A percentile compares a stretch with the other conserved stretches of the same genome.
These are phyloP conservation scores for Peromyscus melanophrys DNA, from an alignment of 2,797 vertebrate genomes.

Conservation along the genomic window DNA sequence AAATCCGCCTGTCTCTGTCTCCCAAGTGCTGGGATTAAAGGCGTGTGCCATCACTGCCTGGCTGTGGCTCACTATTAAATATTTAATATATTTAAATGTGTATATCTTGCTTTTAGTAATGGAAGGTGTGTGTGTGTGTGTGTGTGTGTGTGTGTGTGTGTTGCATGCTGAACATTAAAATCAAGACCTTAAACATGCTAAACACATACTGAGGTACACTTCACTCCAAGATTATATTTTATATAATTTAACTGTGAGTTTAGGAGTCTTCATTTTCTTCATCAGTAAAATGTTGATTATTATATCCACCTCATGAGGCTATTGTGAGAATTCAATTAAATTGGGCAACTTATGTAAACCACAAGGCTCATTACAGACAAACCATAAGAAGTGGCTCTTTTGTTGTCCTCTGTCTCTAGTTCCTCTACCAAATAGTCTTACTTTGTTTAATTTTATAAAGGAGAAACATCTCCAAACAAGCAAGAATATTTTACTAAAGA, in stretches of 20 bases:
- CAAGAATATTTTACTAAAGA: conserved; percentile 1
- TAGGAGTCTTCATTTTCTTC: conserved; percentile 41
- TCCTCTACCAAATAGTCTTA: conserved; percentile 30
- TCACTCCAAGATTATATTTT: neutral
- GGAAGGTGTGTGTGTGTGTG: neutral
- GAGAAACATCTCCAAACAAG: conserved; percentile 50
- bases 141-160: neutral
- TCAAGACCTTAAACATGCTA: neutral
- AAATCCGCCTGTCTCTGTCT: no score
- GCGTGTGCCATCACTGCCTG: no score
- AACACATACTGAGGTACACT: neutral
- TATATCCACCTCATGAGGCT: conserved; percentile 54
- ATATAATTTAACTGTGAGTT: conserved; percentile 45
- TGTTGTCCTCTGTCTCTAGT: neutral
- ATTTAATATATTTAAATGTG: no score
- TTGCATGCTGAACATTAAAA: neutral
- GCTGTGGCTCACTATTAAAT: conserved; percentile 11
- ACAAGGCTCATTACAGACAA: conserved; percentile 52
- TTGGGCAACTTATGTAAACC: conserved; percentile 38
- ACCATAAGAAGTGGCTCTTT: conserved; percentile 26
- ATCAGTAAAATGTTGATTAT: conserved; percentile 58
- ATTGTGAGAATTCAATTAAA: conserved; percentile 69
- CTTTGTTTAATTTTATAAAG: conserved; percentile 36
- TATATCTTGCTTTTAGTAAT: conserved; percentile 3
- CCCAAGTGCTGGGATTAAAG: no score